Evolutionary conservation across 2,113 vertebrate species (phyloP).

Genomic region (Psophia crepitans): DNA sequence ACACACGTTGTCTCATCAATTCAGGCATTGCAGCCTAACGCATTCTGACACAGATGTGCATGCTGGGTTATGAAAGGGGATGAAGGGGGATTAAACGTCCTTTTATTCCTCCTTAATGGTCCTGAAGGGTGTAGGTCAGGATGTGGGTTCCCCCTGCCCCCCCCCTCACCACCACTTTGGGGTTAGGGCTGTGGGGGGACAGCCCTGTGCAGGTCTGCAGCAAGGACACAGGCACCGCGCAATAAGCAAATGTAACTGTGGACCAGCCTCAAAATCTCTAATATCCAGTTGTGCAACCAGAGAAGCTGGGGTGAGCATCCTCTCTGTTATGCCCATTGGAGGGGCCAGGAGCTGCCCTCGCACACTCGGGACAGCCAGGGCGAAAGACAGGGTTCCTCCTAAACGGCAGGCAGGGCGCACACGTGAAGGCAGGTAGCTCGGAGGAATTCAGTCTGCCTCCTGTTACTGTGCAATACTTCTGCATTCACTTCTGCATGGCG

Average conservation of each 20-base stretch:
- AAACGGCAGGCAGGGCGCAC: not conserved
- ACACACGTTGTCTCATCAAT: not conserved
- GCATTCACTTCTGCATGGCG: not conserved
- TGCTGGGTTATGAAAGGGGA: not conserved
- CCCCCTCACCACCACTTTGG: not conserved
- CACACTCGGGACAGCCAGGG: not conserved
- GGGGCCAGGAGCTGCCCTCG: not conserved
- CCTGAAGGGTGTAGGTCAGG: not conserved
- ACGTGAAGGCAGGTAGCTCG: not conserved
- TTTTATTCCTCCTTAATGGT: not conserved
- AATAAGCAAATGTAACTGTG: not conserved
- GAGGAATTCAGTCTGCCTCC: not conserved
- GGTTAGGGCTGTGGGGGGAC: not conserved
- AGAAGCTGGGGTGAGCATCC: not conserved
- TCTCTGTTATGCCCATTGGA: fast-evolving
- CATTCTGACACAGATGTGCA: not conserved
- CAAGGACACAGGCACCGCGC: not conserved
- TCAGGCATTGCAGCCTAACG: not conserved
- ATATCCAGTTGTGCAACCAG: fast-evolving
- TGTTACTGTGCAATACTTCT: slow-evolving; percentile 6
- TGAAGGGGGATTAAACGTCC: not conserved
- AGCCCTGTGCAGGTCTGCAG: fast-evolving
- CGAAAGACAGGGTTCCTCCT: not conserved
- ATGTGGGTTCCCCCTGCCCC: not conserved
- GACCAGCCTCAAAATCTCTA: not conserved